Conservation (phyloP, 2,888 invertebrate genomes). For the Octodonta nipae region DNA sequence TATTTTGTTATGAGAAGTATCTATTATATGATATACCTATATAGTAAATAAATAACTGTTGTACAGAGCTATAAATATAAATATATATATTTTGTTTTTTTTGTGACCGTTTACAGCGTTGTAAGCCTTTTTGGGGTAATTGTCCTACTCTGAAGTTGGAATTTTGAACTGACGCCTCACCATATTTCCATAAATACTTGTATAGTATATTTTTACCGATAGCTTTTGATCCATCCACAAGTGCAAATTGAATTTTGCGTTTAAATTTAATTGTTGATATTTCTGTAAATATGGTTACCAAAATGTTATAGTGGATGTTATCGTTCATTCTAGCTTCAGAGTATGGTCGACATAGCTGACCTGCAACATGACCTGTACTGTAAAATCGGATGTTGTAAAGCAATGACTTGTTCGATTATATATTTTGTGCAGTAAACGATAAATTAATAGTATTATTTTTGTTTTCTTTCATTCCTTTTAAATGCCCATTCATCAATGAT, state of each 20-base stretch:
- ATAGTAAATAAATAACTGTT: conserved; percentile 18
- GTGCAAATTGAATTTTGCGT: too few species aligned
- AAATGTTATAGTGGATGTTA: conserved; percentile 26
- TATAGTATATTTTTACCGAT: too few species aligned
- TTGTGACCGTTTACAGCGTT: neutral
- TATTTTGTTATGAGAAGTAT: conserved; percentile 6
- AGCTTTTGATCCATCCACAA: too few species aligned
- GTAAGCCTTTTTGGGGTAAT: too few species aligned
- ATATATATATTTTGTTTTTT: neutral
- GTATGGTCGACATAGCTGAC: conserved; percentile 24
- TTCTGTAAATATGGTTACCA: too few species aligned
- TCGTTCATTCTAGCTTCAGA: conserved; percentile 23
- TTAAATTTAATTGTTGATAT: too few species aligned
- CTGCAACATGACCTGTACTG: conserved; percentile 33
- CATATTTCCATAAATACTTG: too few species aligned
- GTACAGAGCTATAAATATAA: conserved; percentile 2
- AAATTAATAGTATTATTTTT: conserved; percentile 29
- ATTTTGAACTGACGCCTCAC: too few species aligned
- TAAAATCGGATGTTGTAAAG: conserved; percentile 35
- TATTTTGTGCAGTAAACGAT: conserved; percentile 40
- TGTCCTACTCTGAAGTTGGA: too few species aligned
- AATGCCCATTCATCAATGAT: too few species aligned
- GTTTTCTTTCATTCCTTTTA: neutral
- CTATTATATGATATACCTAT: conserved; percentile 17
- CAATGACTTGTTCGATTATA: conserved; percentile 38